Evolutionary conservation across 2,888 invertebrate genomes (phyloP).

Genomic region (Orchesella flavescens): DNA sequence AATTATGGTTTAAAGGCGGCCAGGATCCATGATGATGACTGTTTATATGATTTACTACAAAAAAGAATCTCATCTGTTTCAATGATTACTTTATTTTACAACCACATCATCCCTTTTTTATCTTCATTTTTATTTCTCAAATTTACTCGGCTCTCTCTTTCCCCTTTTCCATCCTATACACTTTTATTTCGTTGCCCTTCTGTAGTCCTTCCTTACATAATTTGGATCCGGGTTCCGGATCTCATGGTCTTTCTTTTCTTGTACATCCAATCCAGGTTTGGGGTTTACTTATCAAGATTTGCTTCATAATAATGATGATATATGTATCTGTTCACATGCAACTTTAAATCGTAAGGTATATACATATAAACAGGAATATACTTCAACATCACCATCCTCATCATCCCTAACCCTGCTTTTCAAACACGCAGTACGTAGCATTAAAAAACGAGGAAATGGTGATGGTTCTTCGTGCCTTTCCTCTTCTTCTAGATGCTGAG

Average conservation of each 20-base stretch:
- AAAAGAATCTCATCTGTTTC: constrained; percentile 48
- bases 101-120: constrained; percentile 44
- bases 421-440: too few species aligned
- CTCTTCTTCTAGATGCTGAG: constrained; percentile 17
- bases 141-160: constrained; percentile 16
- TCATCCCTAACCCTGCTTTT: too few species aligned
- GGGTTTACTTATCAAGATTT: background rate
- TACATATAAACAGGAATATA: too few species aligned
- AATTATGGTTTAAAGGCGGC: constrained; percentile 23
- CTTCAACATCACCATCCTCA: too few species aligned
- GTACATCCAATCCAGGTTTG: constrained; percentile 9
- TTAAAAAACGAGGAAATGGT: too few species aligned
- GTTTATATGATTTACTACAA: constrained; percentile 38
- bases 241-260: background rate
- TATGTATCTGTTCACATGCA: background rate
- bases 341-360: too few species aligned
- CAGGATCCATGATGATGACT: constrained; percentile 29
- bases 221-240: background rate
- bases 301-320: constrained; percentile 16
- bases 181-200: too few species aligned
- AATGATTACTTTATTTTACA: constrained; percentile 52
- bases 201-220: background rate
- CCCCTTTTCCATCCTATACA: too few species aligned
- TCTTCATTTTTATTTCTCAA: constrained; percentile 45
- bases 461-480: too few species aligned